Evolutionary conservation across 2,113 vertebrate species (phyloP).

Genomic region (Mirza zaza): DNA sequence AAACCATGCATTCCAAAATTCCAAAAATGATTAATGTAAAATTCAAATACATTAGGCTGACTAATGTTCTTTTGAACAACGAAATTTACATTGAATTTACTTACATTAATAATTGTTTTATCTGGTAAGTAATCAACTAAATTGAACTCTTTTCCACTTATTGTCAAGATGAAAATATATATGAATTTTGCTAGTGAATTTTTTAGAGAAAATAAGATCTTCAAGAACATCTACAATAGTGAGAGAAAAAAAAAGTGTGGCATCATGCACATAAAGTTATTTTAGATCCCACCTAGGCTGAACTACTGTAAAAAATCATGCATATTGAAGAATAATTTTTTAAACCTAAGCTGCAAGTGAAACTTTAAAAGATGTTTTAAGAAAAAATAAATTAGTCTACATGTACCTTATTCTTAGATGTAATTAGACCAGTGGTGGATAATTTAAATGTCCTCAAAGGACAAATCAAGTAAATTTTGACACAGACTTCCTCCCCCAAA

Average conservation of each 20-base stretch:
- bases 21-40: not conserved
- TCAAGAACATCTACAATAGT: not conserved
- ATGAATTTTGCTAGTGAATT: not conserved
- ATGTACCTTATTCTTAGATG: not conserved
- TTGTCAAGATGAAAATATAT: not conserved
- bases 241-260: not conserved
- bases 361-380: not conserved
- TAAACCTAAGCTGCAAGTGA: not conserved
- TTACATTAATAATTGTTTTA: conserved; percentile 22
- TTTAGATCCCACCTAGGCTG: not conserved
- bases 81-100: not conserved
- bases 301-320: not conserved
- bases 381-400: not conserved
- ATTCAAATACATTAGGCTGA: not conserved
- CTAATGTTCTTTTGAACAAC: not conserved
- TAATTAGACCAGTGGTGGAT: not conserved
- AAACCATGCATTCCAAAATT: not conserved
- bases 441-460: not conserved
- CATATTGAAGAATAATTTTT: not conserved
- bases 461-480: not conserved
- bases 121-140: not conserved
- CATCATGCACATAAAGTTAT: not conserved
- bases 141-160: not conserved
- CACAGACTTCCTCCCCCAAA: not conserved
- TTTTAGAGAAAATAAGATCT: not conserved